phyloP scores from a whole-genome alignment of 2,888 invertebrate species.

The Chironomus tentans region DNA sequence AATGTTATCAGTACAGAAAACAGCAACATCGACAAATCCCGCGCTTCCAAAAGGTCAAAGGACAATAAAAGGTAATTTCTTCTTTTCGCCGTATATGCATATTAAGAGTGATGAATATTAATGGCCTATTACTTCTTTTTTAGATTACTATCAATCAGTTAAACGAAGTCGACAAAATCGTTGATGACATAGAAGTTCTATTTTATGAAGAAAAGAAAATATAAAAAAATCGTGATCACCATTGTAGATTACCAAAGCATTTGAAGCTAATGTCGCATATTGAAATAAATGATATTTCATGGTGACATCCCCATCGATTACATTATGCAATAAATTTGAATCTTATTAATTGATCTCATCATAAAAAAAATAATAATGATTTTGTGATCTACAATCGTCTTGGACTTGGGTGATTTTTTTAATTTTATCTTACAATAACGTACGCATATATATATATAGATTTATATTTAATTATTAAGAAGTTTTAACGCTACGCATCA shows the following conservation, averaged over 20 bases:
- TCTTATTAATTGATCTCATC: constrained; percentile 5
- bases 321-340: background rate
- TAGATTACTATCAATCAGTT: constrained; percentile 8
- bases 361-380: background rate
- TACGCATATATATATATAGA: background rate
- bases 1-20: background rate
- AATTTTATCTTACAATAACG: background rate
- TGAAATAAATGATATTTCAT: background rate
- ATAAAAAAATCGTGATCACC: background rate
- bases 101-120: no score
- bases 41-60: constrained; percentile 5
- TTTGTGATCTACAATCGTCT: constrained; percentile 10
- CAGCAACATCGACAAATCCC: background rate
- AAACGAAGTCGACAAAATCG: constrained; percentile 14
- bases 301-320: background rate
- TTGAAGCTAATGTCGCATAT: background rate
- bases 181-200: background rate
- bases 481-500: background rate
- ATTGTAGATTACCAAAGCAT: constrained; percentile 3
- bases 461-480: background rate
- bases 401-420: background rate
- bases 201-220: background rate
- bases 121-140: background rate
- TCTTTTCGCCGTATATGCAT: no score
- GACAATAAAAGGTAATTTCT: constrained; percentile 2